phyloP scores from a whole-genome alignment of 2,113 vertebrate genomes.

The Rostratula benghalensis region DNA sequence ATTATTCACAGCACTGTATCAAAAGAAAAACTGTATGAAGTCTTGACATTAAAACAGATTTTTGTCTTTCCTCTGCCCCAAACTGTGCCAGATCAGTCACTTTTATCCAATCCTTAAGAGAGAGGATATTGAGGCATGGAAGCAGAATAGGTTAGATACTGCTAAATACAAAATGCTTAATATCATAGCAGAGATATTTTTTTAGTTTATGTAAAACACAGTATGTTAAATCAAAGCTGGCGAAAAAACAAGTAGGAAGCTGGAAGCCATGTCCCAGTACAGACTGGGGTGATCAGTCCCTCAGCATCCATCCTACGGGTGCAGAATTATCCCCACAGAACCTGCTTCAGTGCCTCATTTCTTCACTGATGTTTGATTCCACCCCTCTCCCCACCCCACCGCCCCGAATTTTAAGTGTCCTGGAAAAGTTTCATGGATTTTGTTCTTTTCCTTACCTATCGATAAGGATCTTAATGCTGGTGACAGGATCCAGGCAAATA shows the following conservation, averaged over 20 bases:
- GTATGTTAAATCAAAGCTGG: neutral
- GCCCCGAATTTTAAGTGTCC: neutral
- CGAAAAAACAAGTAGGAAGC: neutral
- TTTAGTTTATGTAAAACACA: neutral
- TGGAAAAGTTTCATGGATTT: neutral
- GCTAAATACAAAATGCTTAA: neutral
- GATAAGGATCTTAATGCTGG: neutral
- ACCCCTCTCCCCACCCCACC: too few species aligned
- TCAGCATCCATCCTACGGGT: neutral
- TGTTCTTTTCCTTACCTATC: neutral
- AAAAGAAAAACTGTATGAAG: neutral
- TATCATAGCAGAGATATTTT: neutral
- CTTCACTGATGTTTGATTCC: neutral
- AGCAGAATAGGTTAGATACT: neutral
- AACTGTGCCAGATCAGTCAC: neutral
- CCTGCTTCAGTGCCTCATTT: neutral
- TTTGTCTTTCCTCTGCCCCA: neutral
- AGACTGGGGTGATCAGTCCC: neutral
- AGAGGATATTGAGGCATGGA: neutral
- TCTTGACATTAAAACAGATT: neutral
- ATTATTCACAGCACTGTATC: neutral
- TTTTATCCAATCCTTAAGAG: neutral
- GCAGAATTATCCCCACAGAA: neutral
- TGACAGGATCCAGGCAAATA: neutral
- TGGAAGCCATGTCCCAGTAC: neutral